Evolutionary conservation across 2,888 invertebrate species (phyloP), one percentile per base, ranked within the genome.

Genomic region (Microplitis deprimator): DNA sequence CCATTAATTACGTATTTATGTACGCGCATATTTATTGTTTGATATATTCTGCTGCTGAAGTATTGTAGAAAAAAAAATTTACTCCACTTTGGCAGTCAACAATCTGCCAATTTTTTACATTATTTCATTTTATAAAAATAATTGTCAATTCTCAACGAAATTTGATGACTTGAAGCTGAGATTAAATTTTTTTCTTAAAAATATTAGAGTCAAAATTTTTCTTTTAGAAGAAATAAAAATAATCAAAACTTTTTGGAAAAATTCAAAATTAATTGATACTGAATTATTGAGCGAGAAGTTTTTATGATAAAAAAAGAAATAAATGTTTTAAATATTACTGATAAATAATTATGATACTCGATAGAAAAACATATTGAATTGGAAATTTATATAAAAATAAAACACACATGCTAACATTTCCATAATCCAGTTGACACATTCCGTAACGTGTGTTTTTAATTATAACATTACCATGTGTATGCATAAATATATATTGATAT

Each of bases 371-470:
- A 29, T 29, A 29, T 29, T 29, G 0, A 3, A 29, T 29, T 29
- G 29, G 29, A 29, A 4, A 29, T 29, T 29, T 4, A 29, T 29
- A 29, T 29, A 29, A 13, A 59, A 73, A 60, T 29, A 20, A 29
- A 4, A 3, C 29, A 29, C 70, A 70, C 29, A 41, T 76, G 76
- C 76, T 70, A 71, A 76, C 50, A 70, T 76, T 60, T 69, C 6
- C 38, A 40, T 69, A 20, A 20, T 69, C 29, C 20, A 10, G 10
- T 69, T 50, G 10, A 5, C n/a, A 65, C 17, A 20, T 69, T 69
- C 17, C 50, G 59, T 67, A 74, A 68, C 75, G 72, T 77, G 76
- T 77, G 78, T 79, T 68, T 76, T 75, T 77, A 70, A 67, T 73
- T 73, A 29, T 73, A 40, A 60, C 73, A 69, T 68, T 73, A 71